Percentiles rank a stretch among this genome's conserved stretches.
phyloP scores from a whole-genome alignment of 1,140 invertebrate species.

The Ceratosolen solmsi region DNA sequence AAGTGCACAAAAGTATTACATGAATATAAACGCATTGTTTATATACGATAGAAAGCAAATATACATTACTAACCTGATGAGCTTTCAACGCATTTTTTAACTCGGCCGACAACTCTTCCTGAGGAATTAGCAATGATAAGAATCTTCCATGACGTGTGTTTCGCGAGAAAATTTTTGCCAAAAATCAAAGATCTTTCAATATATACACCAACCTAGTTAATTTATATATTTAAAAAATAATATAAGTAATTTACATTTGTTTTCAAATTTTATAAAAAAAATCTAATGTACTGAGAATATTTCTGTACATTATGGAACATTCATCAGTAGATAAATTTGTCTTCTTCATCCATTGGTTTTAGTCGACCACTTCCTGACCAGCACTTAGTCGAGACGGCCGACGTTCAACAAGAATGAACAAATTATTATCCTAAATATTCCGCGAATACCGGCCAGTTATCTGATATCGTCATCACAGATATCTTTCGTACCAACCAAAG shows the following conservation, averaged over 20 bases:
- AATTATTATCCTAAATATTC: conserved; percentile 59
- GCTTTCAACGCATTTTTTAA: conserved; percentile 67
- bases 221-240: conserved; percentile 22
- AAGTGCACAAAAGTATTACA: conserved; percentile 44
- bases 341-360: conserved; percentile 56
- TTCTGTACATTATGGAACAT: conserved; percentile 26
- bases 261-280: neutral
- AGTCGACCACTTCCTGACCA: conserved; percentile 61
- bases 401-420: conserved; percentile 48
- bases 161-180: conserved; percentile 41
- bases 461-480: conserved; percentile 55
- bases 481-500: conserved; percentile 53
- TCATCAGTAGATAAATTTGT: conserved; percentile 44
- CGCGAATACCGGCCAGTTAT: conserved; percentile 57
- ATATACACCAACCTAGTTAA: conserved; percentile 30
- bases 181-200: conserved; percentile 36
- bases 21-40: conserved; percentile 40
- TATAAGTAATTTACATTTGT: conserved; percentile 6
- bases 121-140: conserved; percentile 64
- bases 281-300: neutral
- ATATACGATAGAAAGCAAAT: conserved; percentile 48
- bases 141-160: conserved; percentile 64
- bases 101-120: conserved; percentile 66
- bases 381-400: conserved; percentile 54
- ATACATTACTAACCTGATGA: conserved; percentile 67